Conservation (phyloP, 2,888 invertebrate genomes). For the Leptopilina drosophilae region DNA sequence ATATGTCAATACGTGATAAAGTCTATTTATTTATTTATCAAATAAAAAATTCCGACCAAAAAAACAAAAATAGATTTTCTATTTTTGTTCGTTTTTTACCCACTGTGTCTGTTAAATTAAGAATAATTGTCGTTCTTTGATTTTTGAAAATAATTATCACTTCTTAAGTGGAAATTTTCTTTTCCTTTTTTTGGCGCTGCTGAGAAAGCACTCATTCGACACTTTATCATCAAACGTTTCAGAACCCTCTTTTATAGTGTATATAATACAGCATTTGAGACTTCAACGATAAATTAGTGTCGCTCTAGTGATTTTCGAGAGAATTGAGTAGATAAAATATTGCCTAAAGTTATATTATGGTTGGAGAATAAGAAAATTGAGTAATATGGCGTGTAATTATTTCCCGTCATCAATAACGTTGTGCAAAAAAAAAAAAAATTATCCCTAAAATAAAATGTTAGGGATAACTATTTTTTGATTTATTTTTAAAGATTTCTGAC, state of each 20-base stretch:
- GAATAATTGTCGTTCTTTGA: too few species aligned
- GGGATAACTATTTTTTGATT: too few species aligned
- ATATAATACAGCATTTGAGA: neutral
- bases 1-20: constrained; percentile 57
- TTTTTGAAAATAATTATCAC: neutral
- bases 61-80: too few species aligned
- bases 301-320: neutral
- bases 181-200: neutral
- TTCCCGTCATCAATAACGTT: too few species aligned
- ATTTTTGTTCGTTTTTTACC: too few species aligned
- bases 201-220: constrained; percentile 17
- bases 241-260: neutral
- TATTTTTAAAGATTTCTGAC: too few species aligned
- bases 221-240: neutral
- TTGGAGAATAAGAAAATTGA: neutral
- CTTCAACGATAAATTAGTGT: neutral
- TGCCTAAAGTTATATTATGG: neutral
- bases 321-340: neutral
- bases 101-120: neutral
- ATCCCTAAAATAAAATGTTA: too few species aligned
- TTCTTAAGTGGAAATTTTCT: constrained; percentile 50
- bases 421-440: too few species aligned
- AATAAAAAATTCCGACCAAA: neutral
- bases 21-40: constrained; percentile 64
- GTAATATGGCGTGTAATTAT: too few species aligned